Conservation (phyloP, 2,797 vertebrate species). For the Bradypodion ventrale region DNA sequence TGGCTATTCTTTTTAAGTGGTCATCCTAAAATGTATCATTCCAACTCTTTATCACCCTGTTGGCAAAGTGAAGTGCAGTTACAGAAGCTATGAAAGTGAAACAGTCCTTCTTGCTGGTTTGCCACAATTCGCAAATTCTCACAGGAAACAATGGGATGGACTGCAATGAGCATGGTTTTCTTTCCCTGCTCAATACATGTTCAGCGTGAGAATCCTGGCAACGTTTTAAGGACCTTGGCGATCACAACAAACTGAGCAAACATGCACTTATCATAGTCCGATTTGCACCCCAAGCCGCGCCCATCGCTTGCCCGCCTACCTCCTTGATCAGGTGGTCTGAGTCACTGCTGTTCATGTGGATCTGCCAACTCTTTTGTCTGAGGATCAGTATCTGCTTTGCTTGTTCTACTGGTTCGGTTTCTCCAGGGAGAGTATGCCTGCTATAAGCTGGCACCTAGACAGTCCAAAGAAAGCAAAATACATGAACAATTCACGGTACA, state of each 20-base stretch:
- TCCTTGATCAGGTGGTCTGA: conserved; percentile 44
- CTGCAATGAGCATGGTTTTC: too few relatives aligned
- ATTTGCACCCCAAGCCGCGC: not conserved
- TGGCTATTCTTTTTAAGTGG: too few relatives aligned
- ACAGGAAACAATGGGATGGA: not conserved
- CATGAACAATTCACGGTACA: too few relatives aligned
- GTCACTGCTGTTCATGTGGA: conserved; percentile 11
- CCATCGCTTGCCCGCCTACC: conserved; percentile 10
- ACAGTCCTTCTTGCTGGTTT: not conserved
- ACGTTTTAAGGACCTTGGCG: not conserved
- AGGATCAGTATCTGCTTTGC: conserved; percentile 76
- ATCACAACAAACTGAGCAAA: not conserved
- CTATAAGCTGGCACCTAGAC: conserved; percentile 81
- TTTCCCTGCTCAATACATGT: not conserved
- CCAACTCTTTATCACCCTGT: not conserved
- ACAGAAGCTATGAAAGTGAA: too few relatives aligned
- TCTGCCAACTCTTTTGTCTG: conserved; percentile 69
- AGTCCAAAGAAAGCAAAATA: not conserved
- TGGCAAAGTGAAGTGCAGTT: too few relatives aligned
- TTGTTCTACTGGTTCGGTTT: conserved; percentile 36
- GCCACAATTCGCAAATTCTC: not conserved
- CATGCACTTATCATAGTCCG: not conserved
- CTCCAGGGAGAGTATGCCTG: conserved; percentile 81
- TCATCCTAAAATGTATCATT: not conserved
- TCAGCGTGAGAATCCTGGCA: not conserved